phyloP scores from a whole-genome alignment of 2,888 invertebrate genomes.

The Gnatocerus cornutus region DNA sequence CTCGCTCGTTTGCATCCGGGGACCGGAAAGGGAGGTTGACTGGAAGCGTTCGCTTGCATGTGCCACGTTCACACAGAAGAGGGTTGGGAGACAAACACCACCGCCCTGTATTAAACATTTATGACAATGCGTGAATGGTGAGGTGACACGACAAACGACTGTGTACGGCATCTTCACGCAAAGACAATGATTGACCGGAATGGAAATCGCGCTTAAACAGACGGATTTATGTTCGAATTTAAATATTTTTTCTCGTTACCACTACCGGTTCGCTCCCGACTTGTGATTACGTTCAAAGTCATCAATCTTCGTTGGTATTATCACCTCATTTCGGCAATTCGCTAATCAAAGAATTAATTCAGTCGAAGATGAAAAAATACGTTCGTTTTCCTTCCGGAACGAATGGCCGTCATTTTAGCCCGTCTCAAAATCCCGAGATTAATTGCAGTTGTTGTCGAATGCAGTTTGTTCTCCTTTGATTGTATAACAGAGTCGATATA shows the following conservation, averaged over 20 bases:
- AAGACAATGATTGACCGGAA: conserved; percentile 1
- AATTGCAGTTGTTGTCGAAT: conserved; percentile 42
- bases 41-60: conserved; percentile 33
- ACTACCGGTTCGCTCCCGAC: too few relatives aligned
- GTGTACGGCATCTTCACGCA: background rate
- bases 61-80: conserved; percentile 47
- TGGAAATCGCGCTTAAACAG: background rate
- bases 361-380: background rate
- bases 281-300: too few relatives aligned
- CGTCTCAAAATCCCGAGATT: conserved; percentile 30
- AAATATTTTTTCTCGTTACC: too few relatives aligned
- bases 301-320: conserved; percentile 3
- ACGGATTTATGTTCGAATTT: conserved; percentile 2
- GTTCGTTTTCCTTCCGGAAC: conserved; percentile 12
- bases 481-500: conserved; percentile 38
- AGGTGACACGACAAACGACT: conserved; percentile 47
- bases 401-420: conserved; percentile 17
- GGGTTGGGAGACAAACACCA: conserved; percentile 37
- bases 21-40: conserved; percentile 43
- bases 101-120: conserved; percentile 51
- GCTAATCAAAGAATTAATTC: conserved; percentile 1
- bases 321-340: conserved; percentile 5
- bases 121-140: conserved; percentile 49
- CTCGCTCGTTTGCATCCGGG: conserved; percentile 52
- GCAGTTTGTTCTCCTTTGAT: conserved; percentile 42